Conservation (phyloP, 2,797 vertebrate genomes). For the Sarcophilus harrisii region DNA sequence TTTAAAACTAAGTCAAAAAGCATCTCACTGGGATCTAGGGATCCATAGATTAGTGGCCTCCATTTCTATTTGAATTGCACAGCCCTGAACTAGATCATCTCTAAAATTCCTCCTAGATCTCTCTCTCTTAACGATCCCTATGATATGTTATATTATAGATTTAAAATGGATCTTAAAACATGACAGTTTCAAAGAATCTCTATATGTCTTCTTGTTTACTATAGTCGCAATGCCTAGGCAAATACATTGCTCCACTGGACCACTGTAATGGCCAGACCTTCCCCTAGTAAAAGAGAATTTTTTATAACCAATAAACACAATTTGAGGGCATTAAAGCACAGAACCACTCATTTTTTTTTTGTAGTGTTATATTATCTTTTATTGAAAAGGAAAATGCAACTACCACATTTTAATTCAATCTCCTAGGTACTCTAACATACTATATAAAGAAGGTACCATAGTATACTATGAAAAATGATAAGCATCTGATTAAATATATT, state of each 20-base stretch:
- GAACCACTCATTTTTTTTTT: background rate
- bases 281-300: background rate
- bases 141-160: background rate
- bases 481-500: background rate
- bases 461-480: background rate
- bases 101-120: background rate
- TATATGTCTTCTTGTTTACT: background rate
- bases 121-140: background rate
- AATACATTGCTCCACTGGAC: background rate
- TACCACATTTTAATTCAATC: background rate
- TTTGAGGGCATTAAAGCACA: background rate
- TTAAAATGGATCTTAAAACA: background rate
- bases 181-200: background rate
- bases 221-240: background rate
- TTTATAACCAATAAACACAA: background rate
- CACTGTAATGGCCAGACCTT: background rate
- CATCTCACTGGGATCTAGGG: background rate
- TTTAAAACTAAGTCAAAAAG: background rate
- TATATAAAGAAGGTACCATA: background rate
- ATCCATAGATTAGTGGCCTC: background rate
- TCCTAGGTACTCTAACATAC: background rate
- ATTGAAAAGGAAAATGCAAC: background rate
- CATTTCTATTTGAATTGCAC: background rate
- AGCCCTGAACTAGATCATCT: background rate
- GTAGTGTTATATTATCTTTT: background rate